Conservation (phyloP, 2,888 invertebrate species). For the Luffia ferchaultella region DNA sequence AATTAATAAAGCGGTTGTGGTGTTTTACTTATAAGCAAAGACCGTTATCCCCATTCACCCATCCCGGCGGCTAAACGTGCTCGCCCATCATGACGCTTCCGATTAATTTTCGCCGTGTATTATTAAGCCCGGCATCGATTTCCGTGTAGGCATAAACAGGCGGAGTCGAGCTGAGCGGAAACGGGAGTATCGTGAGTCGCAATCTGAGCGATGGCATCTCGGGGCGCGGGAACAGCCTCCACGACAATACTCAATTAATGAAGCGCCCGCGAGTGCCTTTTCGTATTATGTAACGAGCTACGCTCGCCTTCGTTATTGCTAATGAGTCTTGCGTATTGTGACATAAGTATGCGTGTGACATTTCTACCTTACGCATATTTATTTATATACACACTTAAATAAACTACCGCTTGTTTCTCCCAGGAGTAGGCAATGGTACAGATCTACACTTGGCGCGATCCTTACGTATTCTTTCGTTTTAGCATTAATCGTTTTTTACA, state of each 20-base stretch:
- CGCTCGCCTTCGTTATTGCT: slow-evolving; percentile 34
- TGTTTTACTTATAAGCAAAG: no score
- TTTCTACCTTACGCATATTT: no score
- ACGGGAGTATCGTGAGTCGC: slow-evolving; percentile 12
- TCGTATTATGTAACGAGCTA: slow-evolving; percentile 5
- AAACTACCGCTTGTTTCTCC: no score
- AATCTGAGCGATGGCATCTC: slow-evolving; percentile 37
- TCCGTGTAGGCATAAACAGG: neutral
- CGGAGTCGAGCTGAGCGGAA: slow-evolving; percentile 3
- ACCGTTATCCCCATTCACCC: no score
- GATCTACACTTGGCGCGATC: no score
- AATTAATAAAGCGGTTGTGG: no score
- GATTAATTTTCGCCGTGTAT: slow-evolving; percentile 39
- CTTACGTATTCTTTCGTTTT: no score
- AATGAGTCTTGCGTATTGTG: slow-evolving; percentile 32
- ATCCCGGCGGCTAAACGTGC: slow-evolving; percentile 30
- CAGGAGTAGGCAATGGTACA: no score
- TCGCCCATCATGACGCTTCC: slow-evolving; percentile 41
- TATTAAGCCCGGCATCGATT: slow-evolving; percentile 25
- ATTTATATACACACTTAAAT: no score
- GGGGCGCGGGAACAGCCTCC: slow-evolving; percentile 21
- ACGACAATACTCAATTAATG: slow-evolving; percentile 54
- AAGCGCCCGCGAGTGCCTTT: slow-evolving; percentile 22
- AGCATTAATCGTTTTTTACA: no score
- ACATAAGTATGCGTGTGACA: no score